These are phyloP conservation scores for Odontocerum albicorne DNA, from an alignment of 2,888 invertebrate genomes.

Conservation along the genomic window DNA sequence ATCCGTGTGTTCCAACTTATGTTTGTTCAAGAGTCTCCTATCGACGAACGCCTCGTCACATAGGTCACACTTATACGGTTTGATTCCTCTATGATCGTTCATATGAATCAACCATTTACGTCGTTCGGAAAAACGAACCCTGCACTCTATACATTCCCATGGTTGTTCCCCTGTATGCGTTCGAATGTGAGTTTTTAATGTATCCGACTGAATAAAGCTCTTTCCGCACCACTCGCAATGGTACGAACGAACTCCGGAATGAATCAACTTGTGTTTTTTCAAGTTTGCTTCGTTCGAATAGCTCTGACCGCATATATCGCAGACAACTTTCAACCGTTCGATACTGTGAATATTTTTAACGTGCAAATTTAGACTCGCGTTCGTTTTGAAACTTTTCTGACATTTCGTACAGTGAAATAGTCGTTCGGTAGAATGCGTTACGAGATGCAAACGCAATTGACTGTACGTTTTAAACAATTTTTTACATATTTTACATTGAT, in stretches of 20 bases:
- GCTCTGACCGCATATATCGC: neutral
- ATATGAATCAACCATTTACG: neutral
- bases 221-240: neutral
- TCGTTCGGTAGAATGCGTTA: no score
- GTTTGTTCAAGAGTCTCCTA: conserved; percentile 7
- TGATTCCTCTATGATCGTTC: conserved; percentile 2
- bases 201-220: neutral
- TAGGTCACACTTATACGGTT: conserved; percentile 1
- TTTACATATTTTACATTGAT: no score
- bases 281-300: neutral
- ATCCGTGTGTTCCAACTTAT: no score
- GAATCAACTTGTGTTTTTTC: neutral
- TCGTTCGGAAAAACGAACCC: neutral
- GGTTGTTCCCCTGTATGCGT: conserved; percentile 2
- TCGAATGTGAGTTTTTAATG: neutral
- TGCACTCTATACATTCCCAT: neutral
- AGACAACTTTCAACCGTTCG: neutral
- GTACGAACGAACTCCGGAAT: neutral
- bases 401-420: neutral
- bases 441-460: no score
- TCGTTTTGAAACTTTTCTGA: neutral
- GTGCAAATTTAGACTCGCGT: neutral
- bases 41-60: neutral
- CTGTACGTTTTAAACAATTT: no score
- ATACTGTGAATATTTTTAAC: neutral